Evolutionary conservation across 1,140 invertebrate species (phyloP).

Genomic region (Kradibia gibbosae): DNA sequence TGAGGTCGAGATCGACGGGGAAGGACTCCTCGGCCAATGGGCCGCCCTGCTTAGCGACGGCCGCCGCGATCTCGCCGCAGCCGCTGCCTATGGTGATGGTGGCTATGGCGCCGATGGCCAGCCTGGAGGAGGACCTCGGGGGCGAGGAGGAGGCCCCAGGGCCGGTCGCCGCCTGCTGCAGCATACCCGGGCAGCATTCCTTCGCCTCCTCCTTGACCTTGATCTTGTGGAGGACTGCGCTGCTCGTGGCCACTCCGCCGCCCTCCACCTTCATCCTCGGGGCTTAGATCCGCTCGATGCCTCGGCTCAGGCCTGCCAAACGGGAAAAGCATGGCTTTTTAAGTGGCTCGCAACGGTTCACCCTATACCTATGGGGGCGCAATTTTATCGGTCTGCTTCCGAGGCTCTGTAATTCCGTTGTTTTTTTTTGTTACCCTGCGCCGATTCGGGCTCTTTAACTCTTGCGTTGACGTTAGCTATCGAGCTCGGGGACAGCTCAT

Average conservation of each 20-base stretch:
- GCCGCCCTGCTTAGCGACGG: constrained; percentile 54
- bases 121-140: constrained; percentile 47
- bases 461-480: no score
- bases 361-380: no score
- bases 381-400: no score
- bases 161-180: constrained; percentile 43
- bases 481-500: no score
- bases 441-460: no score
- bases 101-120: constrained; percentile 55
- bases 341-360: no score
- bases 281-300: neutral
- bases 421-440: no score
- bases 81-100: constrained; percentile 53
- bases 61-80: constrained; percentile 49
- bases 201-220: constrained; percentile 70
- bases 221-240: constrained; percentile 62
- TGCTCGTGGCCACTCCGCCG: constrained; percentile 59
- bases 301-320: neutral
- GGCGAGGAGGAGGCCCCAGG: constrained; percentile 38
- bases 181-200: constrained; percentile 58
- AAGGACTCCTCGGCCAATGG: constrained; percentile 6
- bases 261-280: constrained; percentile 67
- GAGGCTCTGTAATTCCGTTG: no score
- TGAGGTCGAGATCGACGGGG: constrained; percentile 62
- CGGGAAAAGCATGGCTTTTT: no score